Base-by-base conservation (phyloP, 2,797 vertebrate species). In the Balearica regulorum region DNA sequence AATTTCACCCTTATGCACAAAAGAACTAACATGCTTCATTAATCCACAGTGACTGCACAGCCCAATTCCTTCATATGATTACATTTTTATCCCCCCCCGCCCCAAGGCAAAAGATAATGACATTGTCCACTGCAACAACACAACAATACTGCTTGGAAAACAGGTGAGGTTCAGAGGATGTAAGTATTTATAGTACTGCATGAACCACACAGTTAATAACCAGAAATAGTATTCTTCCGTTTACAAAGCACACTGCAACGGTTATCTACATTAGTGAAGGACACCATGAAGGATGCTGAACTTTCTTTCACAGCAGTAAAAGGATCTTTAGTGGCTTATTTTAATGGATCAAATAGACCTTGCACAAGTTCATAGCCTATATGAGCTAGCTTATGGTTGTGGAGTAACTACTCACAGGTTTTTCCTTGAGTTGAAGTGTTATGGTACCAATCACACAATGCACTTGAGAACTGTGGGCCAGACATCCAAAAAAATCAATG, bases 401-500 rank as follows among this genome's bases (percentile, higher is more conserved):
- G 39, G 58, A 87, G 29, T 72, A 76, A 68, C 6, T 5, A 49
- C 5, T 68, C n/a, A 41, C 25, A 49, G 46, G 35, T 37, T 57
- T 94, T 37, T 35, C 21, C 46, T 28, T 6, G 6, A 72, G 79
- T 1, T 71, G 37, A 72, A 60, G 33, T 75, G 79, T 44, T 20
- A n/a, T 22, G 10, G 44, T 39, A 54, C 11, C 21, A 86, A 66
- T 29, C n/a, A 81, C 0, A 0, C 29, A 70, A 33, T 1, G 20
- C 49, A 62, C 57, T 48, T 24, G 49, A 57, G 46, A 88, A 57
- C 43, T 29, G 48, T 7, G 8, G 35, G 51, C 14, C 10, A 80
- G 53, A 22, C 29, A 51, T 20, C 5, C 60, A 68, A 71, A 92
- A 66, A 37, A 37, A 64, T 28, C 35, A 69, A 17, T 18, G 70